Base-by-base conservation (phyloP, 2,113 vertebrate genomes). In the Butastur rufipennis region DNA sequence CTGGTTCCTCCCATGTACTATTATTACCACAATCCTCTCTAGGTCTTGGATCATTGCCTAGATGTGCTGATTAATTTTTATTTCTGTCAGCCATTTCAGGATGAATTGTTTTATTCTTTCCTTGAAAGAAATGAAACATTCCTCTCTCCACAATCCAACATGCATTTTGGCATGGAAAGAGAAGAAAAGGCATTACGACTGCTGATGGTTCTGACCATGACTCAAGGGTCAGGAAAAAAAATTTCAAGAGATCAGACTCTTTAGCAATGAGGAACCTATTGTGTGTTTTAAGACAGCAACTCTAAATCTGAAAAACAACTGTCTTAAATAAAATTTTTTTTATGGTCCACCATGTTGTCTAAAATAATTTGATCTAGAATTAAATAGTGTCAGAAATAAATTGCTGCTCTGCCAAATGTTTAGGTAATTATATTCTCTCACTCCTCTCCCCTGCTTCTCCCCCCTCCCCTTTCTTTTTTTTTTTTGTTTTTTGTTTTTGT, bases 71-170 rank as follows among this genome's bases (percentile, higher is more conserved):
- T 80, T 47, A 72, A 58, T 61, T 94, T 94, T 93, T 31, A 75
- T 56, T 96, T 94, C 79, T 93, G 85, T 42, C 42, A 90, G 59
- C 50, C 82, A 86, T 80, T 96, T 86, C 79, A 91, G 62, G 34
- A 85, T 48, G 20, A 90, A 81, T 36, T 88, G 34, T 53, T 93
- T 90, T 67, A 83, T 77, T 70, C 80, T 88, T 93, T 92, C 55
- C 47, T 88, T 88, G 74, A 93, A 89, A 93, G 32, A 96, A 94
- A 88, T 29, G 16, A 87, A 94, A 71, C 34, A 72, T 31, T 90
- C 0, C 1, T 88, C 58, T 94, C 70, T 85, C 53, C 65, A 90
- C 47, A 95, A 78, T 78, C 61, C n/a, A 92, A 43, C 21, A 42
- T 52, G 83, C 67, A 74, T 90, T 86, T 94, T 59, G 59, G 79